phyloP scores from a whole-genome alignment of 2,797 vertebrate genomes.

The Chloroceryle amazona region DNA sequence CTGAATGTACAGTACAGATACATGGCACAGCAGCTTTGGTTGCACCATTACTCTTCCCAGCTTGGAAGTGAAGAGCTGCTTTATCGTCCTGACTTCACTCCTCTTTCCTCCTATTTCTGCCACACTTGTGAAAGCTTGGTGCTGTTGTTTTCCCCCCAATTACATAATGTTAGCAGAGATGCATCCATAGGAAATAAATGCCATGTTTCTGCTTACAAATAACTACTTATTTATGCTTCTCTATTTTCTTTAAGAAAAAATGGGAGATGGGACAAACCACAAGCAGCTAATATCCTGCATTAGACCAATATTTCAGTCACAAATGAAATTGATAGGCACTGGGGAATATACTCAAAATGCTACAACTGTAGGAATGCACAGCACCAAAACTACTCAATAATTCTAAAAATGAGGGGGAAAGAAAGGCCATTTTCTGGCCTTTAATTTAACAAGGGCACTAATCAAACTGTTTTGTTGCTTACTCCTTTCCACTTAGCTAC shows the following conservation, averaged over 20 bases:
- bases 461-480: background rate
- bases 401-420: background rate
- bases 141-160: background rate
- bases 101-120: background rate
- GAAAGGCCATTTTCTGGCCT: background rate
- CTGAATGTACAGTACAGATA: background rate
- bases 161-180: slow-evolving; percentile 16
- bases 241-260: background rate
- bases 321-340: background rate
- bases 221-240: slow-evolving; percentile 5
- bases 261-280: background rate
- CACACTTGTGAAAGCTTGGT: background rate
- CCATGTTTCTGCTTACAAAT: slow-evolving; percentile 12
- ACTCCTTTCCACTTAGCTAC: background rate
- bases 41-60: background rate
- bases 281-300: background rate
- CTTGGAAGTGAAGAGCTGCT: background rate
- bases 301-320: background rate
- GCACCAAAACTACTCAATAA: background rate
- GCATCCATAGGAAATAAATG: slow-evolving; percentile 39
- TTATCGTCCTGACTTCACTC: background rate
- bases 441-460: background rate
- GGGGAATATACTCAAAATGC: background rate
- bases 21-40: background rate
- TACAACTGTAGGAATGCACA: background rate